Percentiles rank a stretch among this genome's conserved stretches.
Evolutionary conservation across 2,888 invertebrate species (phyloP).

Genomic region (Gastrophysa polygoni): DNA sequence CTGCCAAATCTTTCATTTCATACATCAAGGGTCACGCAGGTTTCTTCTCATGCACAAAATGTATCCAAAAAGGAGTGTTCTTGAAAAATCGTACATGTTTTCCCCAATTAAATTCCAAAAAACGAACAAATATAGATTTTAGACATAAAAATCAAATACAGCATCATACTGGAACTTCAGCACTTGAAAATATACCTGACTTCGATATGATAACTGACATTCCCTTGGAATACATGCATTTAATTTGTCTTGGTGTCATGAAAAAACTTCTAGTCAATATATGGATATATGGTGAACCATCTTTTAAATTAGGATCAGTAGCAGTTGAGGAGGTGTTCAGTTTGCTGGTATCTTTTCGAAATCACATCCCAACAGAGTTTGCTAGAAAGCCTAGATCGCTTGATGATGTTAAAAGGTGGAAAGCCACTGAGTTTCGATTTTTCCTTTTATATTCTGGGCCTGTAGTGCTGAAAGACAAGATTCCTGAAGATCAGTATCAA

Average conservation of each 20-base stretch:
- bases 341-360: slow-evolving; percentile 3
- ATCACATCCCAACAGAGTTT: slow-evolving; percentile 28
- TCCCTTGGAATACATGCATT: too few species aligned
- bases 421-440: slow-evolving; percentile 33
- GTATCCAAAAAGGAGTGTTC: slow-evolving; percentile 8
- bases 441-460: slow-evolving; percentile 29
- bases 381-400: slow-evolving; percentile 28
- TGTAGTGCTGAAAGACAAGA: slow-evolving; percentile 18
- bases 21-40: slow-evolving; percentile 7
- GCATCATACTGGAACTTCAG: slow-evolving; percentile 14
- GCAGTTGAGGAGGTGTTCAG: background rate
- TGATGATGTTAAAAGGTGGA: slow-evolving; percentile 25
- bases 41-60: slow-evolving; percentile 16
- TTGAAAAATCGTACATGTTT: slow-evolving; percentile 17
- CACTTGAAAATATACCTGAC: too few species aligned
- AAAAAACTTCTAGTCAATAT: too few species aligned
- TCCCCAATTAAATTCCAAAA: background rate
- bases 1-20: slow-evolving; percentile 16
- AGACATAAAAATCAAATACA: slow-evolving; percentile 2
- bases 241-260: too few species aligned
- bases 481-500: slow-evolving; percentile 10
- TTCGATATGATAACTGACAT: background rate
- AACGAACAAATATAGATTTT: slow-evolving; percentile 14
- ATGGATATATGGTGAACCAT: slow-evolving; percentile 7
- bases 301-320: slow-evolving; percentile 7